Base-by-base conservation (phyloP, 2,888 invertebrate genomes). In the Alsophila aescularia region DNA sequence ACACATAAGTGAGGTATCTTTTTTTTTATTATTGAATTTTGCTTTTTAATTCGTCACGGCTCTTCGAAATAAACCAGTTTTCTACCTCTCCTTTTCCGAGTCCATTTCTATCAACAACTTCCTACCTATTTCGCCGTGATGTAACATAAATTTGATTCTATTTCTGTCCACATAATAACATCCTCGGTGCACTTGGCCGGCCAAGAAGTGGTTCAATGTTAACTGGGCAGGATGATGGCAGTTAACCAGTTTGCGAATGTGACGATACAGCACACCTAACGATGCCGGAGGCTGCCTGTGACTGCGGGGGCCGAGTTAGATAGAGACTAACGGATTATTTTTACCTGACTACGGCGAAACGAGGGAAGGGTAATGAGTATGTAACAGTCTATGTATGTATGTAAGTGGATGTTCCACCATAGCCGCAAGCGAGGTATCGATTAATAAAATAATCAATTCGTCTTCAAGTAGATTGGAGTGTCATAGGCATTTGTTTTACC, bases 161-260 rank as follows among this genome's bases (percentile, higher is more conserved):
- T 90, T 88, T 87, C 66, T 70, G 81, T 75, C 67, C 58, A 57
- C 64, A 61, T 79, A 83, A 83, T 73, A 79, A 85, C 84, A 84
- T 84, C 83, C 82, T 81, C 83, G 75, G 82, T 90, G 90, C 89
- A 89, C 90, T 90, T 90, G 90, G 87, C 88, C 88, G 81, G 68
- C 71, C 75, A 72, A 79, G 83, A 87, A 85, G 78, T 90, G 82
- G 89, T 87, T 87, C 90, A 90, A 90, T 90, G 90, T 87, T 88
- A 87, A 75, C 67, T 64, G 64, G 75, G 64, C 86, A 85, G 90
- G 90, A 91, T 87, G 82, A 53, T 35, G 64, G 63, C 69, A 67
- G 85, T 91, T 90, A 88, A 75, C 81, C 80, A 82, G 81, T 90
- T 89, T 85, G 87, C 83, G 77, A 88, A 86, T 85, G 75, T 79